Evolutionary conservation across 1,140 invertebrate species (phyloP), one percentile per base, ranked within the genome.

Genomic region (Hestina assimilis): DNA sequence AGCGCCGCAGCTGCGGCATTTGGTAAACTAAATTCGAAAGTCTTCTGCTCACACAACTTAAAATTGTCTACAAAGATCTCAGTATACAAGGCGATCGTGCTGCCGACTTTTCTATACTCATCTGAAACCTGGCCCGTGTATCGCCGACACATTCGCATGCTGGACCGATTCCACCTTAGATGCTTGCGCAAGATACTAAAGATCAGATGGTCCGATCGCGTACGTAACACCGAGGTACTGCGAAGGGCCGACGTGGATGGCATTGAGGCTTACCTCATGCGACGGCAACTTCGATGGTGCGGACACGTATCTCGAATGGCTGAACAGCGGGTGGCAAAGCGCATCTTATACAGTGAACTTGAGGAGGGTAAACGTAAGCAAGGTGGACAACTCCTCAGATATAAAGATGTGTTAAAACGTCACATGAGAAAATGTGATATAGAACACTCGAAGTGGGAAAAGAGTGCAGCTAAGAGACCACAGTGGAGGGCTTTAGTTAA

Each of bases 111-210:
- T 4, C 15, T 46, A 14, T 46, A 46, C 42, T 46, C 42, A 9
- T 20, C 42, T n/a, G 42, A 46, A 17, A 46, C 42, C 1, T 46
- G 23, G 23, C 12, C 19, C 7, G n/a, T 46, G 14, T 46, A 46
- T 26, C 24, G 42, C 8, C 42, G 15, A 12, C 42, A 46, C 26
- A 46, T 46, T 12, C 23, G 42, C 12, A 40, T 20, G 3, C 17
- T 63, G 8, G 57, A 68, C 19, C 54, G 45, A 9, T 64, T 61
- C 42, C 61, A 64, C 43, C 60, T 63, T 0, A 57, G 26, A 51
- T 63, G 60, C 20, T 20, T 62, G 1, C 46, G 56, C 3, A 56
- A 33, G 0, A 67, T 67, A 15, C 6, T 69, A 8, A 55, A 45
- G 2, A 64, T 64, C 26, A 7, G 21, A 12, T 64, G 52, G 58